Evolutionary conservation across 1,140 invertebrate genomes (phyloP), one percentile per base, ranked within the genome.

Genomic region (Psilanteris sp.): DNA sequence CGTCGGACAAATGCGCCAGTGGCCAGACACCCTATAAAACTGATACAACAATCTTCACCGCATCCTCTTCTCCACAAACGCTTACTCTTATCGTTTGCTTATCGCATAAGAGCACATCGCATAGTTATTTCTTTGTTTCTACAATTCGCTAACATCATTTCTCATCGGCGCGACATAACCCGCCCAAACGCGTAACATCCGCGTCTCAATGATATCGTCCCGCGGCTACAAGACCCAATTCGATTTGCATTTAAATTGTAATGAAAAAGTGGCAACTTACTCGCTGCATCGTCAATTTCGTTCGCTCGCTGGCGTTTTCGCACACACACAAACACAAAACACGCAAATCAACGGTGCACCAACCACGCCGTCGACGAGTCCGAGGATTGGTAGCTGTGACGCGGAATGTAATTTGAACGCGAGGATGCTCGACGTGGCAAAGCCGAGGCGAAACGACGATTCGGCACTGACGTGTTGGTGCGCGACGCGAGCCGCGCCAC

Each of bases 11-110:
- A 32, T 27, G 36, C 32, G 24, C 22, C 46, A 68, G 41, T 68
- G 50, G 48, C 29, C 61, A 43, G 32, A 62, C 55, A 54, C 27
- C 31, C 39, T 36, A 39, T 71, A 37, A 62, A 52, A 55, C 32
- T 72, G 57, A 72, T 62, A 62, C 39, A 57, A 18, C 29, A 72
- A 64, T 64, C 68, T 55, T 39, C 20, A n/a, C 31, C 31, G 22
- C 34, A 62, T 72, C 68, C 46, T 44, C 62, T 36, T 61, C 43
- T 14, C 15, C 13, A 16, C 20, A 26, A 70, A 18, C 37, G 20
- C 14, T 41, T 31, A 4, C 22, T 29, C 31, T 54, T 71, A 71
- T 71, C 55, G 46, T 9, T 26, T 13, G 15, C 32, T 70, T 61
- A 68, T 68, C 54, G 29, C 10, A 1, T 18, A n/a, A n/a, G n/a